Conservation (phyloP, 2,113 vertebrate genomes). For the Urocitellus parryii region DNA sequence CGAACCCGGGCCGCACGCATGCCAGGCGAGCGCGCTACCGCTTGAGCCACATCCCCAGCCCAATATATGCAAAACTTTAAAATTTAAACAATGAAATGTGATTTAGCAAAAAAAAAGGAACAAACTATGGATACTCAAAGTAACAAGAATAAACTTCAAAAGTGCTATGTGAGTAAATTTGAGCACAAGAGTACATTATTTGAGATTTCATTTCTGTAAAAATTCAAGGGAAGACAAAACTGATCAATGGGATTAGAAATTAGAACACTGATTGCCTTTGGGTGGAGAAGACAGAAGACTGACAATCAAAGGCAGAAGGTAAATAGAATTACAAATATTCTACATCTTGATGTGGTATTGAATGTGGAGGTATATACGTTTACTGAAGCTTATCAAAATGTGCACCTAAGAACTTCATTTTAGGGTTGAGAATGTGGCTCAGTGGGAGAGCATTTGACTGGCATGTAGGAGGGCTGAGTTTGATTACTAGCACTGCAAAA, state of each 20-base stretch:
- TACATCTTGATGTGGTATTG: not conserved
- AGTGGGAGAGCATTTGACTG: too few relatives aligned
- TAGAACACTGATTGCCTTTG: not conserved
- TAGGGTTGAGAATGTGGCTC: too few relatives aligned
- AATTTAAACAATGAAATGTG: constrained; percentile 1
- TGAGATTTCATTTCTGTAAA: constrained; percentile 10
- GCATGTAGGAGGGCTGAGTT: too few relatives aligned
- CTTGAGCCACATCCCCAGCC: too few relatives aligned
- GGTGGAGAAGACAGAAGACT: not conserved
- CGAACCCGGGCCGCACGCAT: too few relatives aligned
- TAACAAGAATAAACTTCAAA: not conserved
- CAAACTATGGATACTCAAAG: not conserved
- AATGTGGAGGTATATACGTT: not conserved
- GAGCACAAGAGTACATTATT: not conserved
- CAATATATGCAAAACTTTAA: too few relatives aligned
- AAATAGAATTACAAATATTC: not conserved
- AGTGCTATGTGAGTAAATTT: not conserved
- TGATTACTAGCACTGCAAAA: too few relatives aligned
- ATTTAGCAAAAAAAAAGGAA: not conserved
- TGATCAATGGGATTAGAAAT: not conserved
- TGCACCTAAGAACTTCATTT: not conserved
- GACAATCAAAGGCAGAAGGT: not conserved
- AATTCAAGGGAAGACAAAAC: constrained; percentile 14
- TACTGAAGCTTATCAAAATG: constrained; percentile 29
- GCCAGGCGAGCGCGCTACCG: too few relatives aligned